phyloP scores from a whole-genome alignment of 2,113 vertebrate species.

The Mobula hypostoma region DNA sequence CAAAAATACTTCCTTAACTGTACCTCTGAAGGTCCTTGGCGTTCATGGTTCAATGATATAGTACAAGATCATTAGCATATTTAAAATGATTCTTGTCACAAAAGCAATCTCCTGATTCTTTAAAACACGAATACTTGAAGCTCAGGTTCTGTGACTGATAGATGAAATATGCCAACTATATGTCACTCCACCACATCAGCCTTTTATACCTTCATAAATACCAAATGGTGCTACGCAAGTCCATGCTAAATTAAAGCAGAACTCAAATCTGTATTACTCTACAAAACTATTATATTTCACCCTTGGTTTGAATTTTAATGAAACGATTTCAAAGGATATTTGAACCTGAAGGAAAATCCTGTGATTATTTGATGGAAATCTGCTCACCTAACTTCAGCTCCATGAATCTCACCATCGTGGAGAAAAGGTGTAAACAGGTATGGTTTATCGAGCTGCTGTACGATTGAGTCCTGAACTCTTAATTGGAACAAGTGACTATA shows the following conservation, averaged over 20 bases:
- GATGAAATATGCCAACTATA: background rate
- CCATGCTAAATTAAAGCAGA: background rate
- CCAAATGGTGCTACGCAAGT: background rate
- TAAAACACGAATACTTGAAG: background rate
- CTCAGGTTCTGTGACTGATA: background rate
- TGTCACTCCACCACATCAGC: background rate
- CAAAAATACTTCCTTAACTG: background rate
- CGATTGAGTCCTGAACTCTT: too few relatives aligned
- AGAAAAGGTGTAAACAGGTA: too few relatives aligned
- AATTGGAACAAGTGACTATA: too few relatives aligned
- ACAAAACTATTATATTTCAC: background rate
- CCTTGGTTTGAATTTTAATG: background rate
- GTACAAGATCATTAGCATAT: background rate
- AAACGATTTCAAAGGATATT: background rate
- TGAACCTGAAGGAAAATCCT: background rate
- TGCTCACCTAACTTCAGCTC: too few relatives aligned
- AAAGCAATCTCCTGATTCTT: background rate
- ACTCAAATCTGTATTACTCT: background rate
- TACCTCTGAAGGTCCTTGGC: background rate
- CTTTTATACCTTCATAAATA: too few relatives aligned
- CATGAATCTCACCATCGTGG: too few relatives aligned
- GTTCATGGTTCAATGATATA: background rate
- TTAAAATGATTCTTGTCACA: background rate
- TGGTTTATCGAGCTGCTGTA: too few relatives aligned
- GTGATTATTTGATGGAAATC: too few relatives aligned